Conservation (phyloP, 1,140 invertebrate species). For the Brachionus sp. region DNA sequence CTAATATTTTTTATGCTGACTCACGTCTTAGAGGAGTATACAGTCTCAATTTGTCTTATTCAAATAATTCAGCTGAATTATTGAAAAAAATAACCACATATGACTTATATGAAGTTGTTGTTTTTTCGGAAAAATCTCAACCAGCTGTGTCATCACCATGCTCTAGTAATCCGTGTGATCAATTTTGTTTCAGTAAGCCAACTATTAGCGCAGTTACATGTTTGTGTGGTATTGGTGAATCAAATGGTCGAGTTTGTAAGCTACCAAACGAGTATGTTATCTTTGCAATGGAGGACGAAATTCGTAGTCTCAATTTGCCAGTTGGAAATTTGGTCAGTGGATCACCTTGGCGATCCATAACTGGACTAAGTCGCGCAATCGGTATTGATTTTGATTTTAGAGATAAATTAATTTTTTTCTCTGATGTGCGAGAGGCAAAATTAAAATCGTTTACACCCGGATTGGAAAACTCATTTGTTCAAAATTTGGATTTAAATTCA, state of each 20-base stretch:
- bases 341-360: conserved; percentile 71
- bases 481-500: background rate
- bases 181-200: conserved; percentile 89
- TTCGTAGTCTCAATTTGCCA: conserved; percentile 77
- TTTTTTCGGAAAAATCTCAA: background rate
- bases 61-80: conserved; percentile 6
- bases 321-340: conserved; percentile 65
- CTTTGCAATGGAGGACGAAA: conserved; percentile 84
- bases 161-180: conserved; percentile 67
- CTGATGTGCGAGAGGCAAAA: conserved; percentile 59
- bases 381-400: conserved; percentile 55
- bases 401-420: conserved; percentile 66
- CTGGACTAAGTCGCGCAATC: conserved; percentile 49
- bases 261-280: conserved; percentile 78
- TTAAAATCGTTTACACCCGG: conserved; percentile 45
- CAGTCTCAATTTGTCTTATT: conserved; percentile 42
- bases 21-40: conserved; percentile 66
- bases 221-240: conserved; percentile 81
- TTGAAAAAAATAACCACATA: background rate
- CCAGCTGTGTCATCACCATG: background rate
- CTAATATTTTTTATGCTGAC: conserved; percentile 69
- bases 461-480: background rate
- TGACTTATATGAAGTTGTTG: background rate
- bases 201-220: conserved; percentile 65
- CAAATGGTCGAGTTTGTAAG: conserved; percentile 65